Percentiles rank a stretch among this genome's conserved stretches.
These are phyloP conservation scores for Phasia obesa DNA, from an alignment of 2,888 invertebrate species.

Conservation along the genomic window DNA sequence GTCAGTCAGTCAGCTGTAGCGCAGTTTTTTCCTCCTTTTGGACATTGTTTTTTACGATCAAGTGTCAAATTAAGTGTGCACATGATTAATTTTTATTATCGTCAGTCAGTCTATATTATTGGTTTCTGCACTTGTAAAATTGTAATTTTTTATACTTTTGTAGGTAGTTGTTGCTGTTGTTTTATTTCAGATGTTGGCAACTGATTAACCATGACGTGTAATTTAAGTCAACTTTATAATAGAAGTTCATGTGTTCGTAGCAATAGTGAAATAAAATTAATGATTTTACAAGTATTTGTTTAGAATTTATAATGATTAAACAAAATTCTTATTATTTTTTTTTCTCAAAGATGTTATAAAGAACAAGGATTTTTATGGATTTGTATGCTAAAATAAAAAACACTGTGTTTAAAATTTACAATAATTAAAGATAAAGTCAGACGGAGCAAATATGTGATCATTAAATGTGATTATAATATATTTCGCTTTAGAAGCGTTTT, in stretches of 20 bases:
- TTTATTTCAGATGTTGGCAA: slow-evolving; percentile 57
- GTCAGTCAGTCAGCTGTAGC: slow-evolving; percentile 22
- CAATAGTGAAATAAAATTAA: slow-evolving; percentile 49
- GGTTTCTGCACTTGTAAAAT: slow-evolving; percentile 64
- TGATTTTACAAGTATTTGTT: slow-evolving; percentile 38
- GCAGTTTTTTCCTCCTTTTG: slow-evolving; percentile 10
- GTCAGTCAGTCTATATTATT: slow-evolving; percentile 61
- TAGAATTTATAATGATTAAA: slow-evolving; percentile 26
- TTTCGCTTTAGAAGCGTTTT: no score
- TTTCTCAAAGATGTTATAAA: background rate
- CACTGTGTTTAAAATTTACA: no score
- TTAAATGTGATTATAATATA: no score
- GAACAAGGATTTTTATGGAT: no score
- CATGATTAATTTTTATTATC: slow-evolving; percentile 72
- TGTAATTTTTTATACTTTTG: slow-evolving; percentile 17
- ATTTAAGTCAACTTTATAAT: slow-evolving; percentile 63
- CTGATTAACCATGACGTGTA: slow-evolving; percentile 69
- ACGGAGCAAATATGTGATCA: no score
- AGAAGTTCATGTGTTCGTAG: slow-evolving; percentile 54
- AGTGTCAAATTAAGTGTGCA: slow-evolving; percentile 72
- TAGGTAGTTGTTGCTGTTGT: slow-evolving; percentile 11
- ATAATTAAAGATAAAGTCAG: no score
- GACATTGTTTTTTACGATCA: slow-evolving; percentile 61
- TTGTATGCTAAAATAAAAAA: no score
- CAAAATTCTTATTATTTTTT: slow-evolving; percentile 42